Base-by-base conservation (phyloP, 2,113 vertebrate species). In the Oxygymnocypris stewartii region DNA sequence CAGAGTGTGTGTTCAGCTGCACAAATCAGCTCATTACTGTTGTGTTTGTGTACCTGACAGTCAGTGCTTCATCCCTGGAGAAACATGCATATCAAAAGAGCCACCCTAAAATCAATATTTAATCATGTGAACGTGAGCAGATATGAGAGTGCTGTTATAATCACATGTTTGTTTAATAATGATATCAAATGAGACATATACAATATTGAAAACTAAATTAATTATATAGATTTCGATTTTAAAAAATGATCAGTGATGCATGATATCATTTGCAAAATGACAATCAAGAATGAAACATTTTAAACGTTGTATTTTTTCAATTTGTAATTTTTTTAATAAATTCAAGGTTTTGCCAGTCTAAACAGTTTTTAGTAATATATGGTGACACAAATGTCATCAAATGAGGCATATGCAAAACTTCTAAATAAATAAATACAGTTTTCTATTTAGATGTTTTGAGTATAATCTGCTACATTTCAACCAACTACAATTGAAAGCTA, bases 1-100 rank as follows among this genome's bases (percentile, higher is more conserved):
- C 76, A 63, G 67, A 61, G 71, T 88, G 87, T 85, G 84, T 85
- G 79, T 85, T 88, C 87, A 80, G 79, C 51, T 73, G 78, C 69
- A 69, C 81, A 54, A 71, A 75, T 73, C 51, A 86, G 25, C 65
- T 69, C 65, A 80, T 73, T 86, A 71, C 75, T 71, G 31, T 42
- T 57, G 16, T n/a, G 59, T 31, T 42, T 85, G 71, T 65, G 84
- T 61, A 3, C 74, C 28, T 49, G 20, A 79, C 77, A 8, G 78
- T 25, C 54, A 61, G 51, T 20, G 51, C 31, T 79, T 79, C 75
- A 77, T 77, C 75, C 75, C 75, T 35, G 75, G 47, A 51, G 76
- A 37, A 57, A 57, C 23, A 57, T 35, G 1, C 5, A 57, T 57
- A 23, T 57, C 49, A 79, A 37, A 59, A 79, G 77, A 59, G 51